Conservation (phyloP, 2,888 invertebrate genomes). For the Synergus gifuensis region DNA sequence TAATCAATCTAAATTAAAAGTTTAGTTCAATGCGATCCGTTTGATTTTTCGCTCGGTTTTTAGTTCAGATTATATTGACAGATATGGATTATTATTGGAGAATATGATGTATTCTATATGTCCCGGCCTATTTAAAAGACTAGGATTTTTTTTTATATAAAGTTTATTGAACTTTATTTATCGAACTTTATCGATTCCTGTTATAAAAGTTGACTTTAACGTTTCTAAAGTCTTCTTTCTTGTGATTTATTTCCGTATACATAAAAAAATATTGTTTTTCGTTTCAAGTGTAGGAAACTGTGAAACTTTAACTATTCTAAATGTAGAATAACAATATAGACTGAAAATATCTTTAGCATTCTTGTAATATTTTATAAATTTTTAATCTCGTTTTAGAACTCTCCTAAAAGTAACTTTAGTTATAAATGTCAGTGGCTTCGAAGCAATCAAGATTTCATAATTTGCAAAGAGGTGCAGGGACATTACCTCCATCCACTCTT, state of each 20-base stretch:
- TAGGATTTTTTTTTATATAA: neutral
- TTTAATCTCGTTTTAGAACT: neutral
- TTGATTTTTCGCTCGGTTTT: too few relatives aligned
- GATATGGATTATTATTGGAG: neutral
- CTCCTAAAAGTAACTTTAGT: neutral
- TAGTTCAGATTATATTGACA: neutral
- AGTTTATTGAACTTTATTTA: neutral
- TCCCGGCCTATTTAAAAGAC: neutral
- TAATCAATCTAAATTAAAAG: neutral
- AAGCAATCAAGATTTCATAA: neutral
- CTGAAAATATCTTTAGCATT: neutral
- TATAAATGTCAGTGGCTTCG: neutral
- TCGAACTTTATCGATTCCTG: neutral
- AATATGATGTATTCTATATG: neutral
- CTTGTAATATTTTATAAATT: neutral
- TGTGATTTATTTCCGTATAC: neutral
- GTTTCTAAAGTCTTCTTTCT: too few relatives aligned
- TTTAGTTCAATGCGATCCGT: neutral
- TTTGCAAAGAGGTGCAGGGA: neutral
- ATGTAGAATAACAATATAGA: neutral
- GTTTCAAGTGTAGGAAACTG: neutral
- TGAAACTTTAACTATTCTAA: neutral
- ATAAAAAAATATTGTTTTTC: neutral
- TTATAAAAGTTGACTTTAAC: neutral
- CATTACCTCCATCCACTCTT: neutral